Evolutionary conservation across 2,888 invertebrate species (phyloP), one percentile per base, ranked within the genome.

Genomic region (Parelbella ahira): DNA sequence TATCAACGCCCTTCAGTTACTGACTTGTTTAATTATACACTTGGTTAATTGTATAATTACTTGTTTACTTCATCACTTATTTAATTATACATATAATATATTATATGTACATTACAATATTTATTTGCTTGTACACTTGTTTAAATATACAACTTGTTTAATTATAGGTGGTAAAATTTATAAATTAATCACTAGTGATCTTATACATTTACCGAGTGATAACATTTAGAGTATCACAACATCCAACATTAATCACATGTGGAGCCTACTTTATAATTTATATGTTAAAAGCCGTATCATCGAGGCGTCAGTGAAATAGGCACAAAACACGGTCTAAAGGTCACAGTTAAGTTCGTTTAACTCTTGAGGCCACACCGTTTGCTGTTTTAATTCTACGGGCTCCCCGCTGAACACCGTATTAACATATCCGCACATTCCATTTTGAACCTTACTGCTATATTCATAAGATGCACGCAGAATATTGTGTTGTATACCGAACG

Each of bases 291-390:
- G 27, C 33, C 27, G 33, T 41, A 41, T 41, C 33, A 34, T 34
- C 33, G 3, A 10, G 10, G 10, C 11, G 32, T 21, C 25, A 13
- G 23, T 20, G 15, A 28, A 34, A 34, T 41, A 41, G 27, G 27
- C 28, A 41, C 33, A 41, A 32, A 34, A 34, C 33, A 10, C 10
- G 4, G 27, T 33, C 53, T 48, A 75, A 74, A 74, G 80, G 79
- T 79, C 76, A 78, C 56, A 49, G 48, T 47, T 50, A 9, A 66
- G 80, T 70, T 79, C 79, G 53, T 71, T 78, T 76, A 75, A 78
- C 78, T 76, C 68, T 60, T 19, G 27, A 19, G 30, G 24, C 38
- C 39, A 25, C 13, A 29, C 1, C 29, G 15, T 23, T 37, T 19
- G 39, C 39, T 12, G 37, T 29, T 30, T 24, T 25, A 30, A 30